These are phyloP conservation scores for Melinaea marsaeus DNA, from an alignment of 2,888 invertebrate species.

Conservation along the genomic window DNA sequence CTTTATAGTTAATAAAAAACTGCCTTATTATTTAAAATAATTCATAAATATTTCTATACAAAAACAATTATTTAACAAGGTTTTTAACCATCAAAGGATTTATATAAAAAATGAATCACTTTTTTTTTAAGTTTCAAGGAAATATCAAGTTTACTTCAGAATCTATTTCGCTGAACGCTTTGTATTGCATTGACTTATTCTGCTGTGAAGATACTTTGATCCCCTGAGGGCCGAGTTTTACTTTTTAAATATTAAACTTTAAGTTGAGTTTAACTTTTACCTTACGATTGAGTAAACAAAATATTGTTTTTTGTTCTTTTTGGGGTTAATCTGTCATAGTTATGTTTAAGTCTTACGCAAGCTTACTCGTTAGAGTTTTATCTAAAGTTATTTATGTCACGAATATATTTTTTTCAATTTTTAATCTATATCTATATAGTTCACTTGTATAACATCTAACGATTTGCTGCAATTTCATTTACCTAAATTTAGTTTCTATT, in stretches of 20 bases:
- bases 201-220: slow-evolving; percentile 14
- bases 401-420: too few relatives aligned
- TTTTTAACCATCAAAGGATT: too few relatives aligned
- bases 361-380: too few relatives aligned
- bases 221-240: slow-evolving; percentile 5
- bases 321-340: neutral
- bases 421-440: too few relatives aligned
- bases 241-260: neutral
- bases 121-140: slow-evolving; percentile 14
- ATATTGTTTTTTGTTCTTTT: neutral
- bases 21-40: neutral
- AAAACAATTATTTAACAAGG: too few relatives aligned
- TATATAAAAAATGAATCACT: neutral
- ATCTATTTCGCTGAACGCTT: slow-evolving; percentile 18
- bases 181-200: slow-evolving; percentile 14
- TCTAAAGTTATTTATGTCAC: too few relatives aligned
- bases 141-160: slow-evolving; percentile 15
- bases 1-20: too few relatives aligned
- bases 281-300: neutral
- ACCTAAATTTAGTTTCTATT: too few relatives aligned
- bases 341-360: slow-evolving; percentile 1
- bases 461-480: too few relatives aligned
- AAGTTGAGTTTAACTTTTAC: neutral
- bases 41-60: neutral
- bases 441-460: too few relatives aligned